Evolutionary conservation across 2,797 vertebrate genomes (phyloP).

Genomic region (Smutsia gigantea): DNA sequence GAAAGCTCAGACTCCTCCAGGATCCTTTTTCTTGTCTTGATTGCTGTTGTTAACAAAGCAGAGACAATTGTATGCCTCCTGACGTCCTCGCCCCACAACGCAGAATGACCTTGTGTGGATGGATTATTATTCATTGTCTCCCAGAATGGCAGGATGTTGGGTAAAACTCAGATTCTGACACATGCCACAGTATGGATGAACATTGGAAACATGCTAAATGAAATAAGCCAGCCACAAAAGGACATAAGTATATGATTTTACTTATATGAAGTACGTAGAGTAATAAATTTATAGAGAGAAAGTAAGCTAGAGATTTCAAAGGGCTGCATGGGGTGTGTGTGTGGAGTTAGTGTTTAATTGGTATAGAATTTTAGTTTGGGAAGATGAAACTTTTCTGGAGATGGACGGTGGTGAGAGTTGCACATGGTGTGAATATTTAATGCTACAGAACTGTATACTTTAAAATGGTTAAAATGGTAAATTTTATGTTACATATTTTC

Average conservation of each 20-base stretch:
- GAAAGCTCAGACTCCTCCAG: background rate
- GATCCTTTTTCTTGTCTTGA: background rate
- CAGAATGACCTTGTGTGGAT: background rate
- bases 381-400: background rate
- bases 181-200: background rate
- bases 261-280: background rate
- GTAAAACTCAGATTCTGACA: background rate
- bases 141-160: background rate
- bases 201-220: background rate
- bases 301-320: background rate
- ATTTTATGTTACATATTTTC: background rate
- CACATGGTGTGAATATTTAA: background rate
- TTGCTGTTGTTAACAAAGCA: background rate
- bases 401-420: background rate
- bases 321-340: rapidly evolving
- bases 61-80: background rate
- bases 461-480: background rate
- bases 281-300: background rate
- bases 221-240: background rate
- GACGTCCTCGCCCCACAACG: background rate
- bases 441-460: background rate
- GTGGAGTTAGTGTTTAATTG: background rate
- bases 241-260: background rate
- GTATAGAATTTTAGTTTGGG: background rate
- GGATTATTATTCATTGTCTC: background rate